Evolutionary conservation across 2,888 invertebrate genomes (phyloP), one percentile per base, ranked within the genome.

Genomic region (Epinotia ramella): DNA sequence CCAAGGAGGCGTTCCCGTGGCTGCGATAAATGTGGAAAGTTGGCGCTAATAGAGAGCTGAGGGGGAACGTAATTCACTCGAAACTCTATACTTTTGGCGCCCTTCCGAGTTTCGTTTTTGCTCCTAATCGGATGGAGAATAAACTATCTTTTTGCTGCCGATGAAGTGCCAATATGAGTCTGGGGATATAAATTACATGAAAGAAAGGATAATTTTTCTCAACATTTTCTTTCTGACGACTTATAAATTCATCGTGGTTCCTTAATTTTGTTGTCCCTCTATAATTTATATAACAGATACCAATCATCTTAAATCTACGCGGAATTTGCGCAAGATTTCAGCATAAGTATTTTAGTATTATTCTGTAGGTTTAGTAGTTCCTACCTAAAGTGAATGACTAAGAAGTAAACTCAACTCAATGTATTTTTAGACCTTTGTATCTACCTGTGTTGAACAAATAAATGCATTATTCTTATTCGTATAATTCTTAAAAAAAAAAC

Each of bases 21-120:
- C 40, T 60, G 24, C 66, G 63, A 73, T 76, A 76, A 76, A 76
- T 73, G 68, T 73, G 76, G 53, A 76, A 76, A 76, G 76, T 76
- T 76, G 49, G 68, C 64, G 64, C 68, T 73, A 76, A 76, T 73
- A 73, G 73, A 73, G 67, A 72, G 40, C 66, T 24, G 24, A 18
- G 44, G 44, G 62, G 63, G 11, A 63, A 24, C 33, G 46, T 76
- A 67, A 67, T 72, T 76, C 67, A 73, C 68, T 63, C 46, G 56
- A 57, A 67, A 76, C 18, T 65, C 70, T 53, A 64, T 57, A 65
- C 24, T 56, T 70, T 76, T 76, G 76, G 76, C 76, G 56, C 46
- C 71, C 44, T 57, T 56, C 76, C 76, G 71, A 76, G 56, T 53
- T 18, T 28, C 44, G 62, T 72, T 71, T 76, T 72, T 72, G 66